Evolutionary conservation across 2,113 vertebrate genomes (phyloP).

Genomic region (Coptodon bakossiorum): DNA sequence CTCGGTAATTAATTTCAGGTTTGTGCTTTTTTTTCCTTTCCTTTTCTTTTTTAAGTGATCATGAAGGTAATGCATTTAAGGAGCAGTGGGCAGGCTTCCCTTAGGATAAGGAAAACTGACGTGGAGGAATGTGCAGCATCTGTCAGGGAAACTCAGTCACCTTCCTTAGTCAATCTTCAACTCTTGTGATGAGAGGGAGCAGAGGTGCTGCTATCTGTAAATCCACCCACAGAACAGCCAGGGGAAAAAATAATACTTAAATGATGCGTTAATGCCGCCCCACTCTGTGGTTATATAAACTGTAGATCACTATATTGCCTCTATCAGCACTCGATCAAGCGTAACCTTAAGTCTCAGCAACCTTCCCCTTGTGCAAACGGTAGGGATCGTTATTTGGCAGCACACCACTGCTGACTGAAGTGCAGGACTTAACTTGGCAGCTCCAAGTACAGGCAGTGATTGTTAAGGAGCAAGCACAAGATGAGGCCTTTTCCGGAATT

Average conservation of each 20-base stretch:
- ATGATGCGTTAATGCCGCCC: background rate
- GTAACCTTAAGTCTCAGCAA: constrained; percentile 15
- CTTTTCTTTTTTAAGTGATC: background rate
- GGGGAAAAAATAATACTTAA: background rate
- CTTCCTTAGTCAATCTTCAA: background rate
- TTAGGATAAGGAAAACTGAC: constrained; percentile 1
- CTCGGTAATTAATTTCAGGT: background rate
- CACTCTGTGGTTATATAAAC: background rate
- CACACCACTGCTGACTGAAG: constrained; percentile 19
- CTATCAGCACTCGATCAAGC: constrained; percentile 13
- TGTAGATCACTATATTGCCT: background rate
- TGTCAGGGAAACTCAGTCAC: constrained; percentile 3
- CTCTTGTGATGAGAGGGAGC: background rate
- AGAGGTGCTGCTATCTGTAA: background rate
- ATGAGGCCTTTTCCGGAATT: constrained; percentile 5
- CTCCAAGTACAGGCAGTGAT: background rate
- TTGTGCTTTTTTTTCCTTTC: background rate
- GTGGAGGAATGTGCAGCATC: constrained; percentile 21
- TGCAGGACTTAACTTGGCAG: background rate
- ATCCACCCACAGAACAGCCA: background rate
- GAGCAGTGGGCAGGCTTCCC: background rate
- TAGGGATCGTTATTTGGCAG: constrained; percentile 42
- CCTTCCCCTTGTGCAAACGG: background rate
- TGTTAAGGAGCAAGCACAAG: constrained; percentile 6
- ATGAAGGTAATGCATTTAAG: background rate